Percentiles rank a stretch among this genome's conserved stretches.
These are phyloP conservation scores for Drosophila mojavensis DNA, from an alignment of 1,140 invertebrate genomes.

Conservation along the genomic window DNA sequence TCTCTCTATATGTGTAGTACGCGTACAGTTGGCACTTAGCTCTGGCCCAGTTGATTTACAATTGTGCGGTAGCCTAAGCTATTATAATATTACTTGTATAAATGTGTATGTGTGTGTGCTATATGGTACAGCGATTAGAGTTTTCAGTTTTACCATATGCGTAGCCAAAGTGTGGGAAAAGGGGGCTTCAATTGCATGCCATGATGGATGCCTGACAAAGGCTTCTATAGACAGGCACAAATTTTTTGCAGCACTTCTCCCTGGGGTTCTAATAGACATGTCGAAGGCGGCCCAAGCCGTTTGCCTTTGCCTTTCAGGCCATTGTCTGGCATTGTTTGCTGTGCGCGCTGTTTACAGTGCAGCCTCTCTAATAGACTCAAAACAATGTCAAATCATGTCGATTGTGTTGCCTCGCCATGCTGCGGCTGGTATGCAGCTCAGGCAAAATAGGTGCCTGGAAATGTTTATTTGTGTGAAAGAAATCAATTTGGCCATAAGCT, in stretches of 20 bases:
- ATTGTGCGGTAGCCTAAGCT: conserved; percentile 34
- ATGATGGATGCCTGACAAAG: conserved; percentile 57
- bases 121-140: conserved; percentile 26
- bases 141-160: conserved; percentile 30
- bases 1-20: conserved; percentile 22
- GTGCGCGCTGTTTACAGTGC: conserved; percentile 22
- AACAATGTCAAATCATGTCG: conserved; percentile 45
- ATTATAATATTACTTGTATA: not conserved
- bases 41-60: conserved; percentile 45
- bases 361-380: conserved; percentile 42
- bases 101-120: conserved; percentile 2
- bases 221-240: conserved; percentile 1
- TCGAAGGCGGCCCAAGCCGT: conserved; percentile 35
- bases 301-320: conserved; percentile 1
- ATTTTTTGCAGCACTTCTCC: conserved; percentile 36
- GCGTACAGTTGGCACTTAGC: conserved; percentile 50
- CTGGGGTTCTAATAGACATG: conserved; percentile 74
- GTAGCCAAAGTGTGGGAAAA: conserved; percentile 40
- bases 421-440: conserved; percentile 13
- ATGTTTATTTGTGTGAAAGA: not conserved
- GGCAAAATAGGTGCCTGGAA: not conserved
- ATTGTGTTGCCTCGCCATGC: not conserved
- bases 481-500: not conserved
- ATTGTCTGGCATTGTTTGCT: conserved; percentile 22
- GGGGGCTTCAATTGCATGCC: not conserved